Base-by-base conservation (phyloP, 1,140 invertebrate species). In the Globodera ellingtonae region DNA sequence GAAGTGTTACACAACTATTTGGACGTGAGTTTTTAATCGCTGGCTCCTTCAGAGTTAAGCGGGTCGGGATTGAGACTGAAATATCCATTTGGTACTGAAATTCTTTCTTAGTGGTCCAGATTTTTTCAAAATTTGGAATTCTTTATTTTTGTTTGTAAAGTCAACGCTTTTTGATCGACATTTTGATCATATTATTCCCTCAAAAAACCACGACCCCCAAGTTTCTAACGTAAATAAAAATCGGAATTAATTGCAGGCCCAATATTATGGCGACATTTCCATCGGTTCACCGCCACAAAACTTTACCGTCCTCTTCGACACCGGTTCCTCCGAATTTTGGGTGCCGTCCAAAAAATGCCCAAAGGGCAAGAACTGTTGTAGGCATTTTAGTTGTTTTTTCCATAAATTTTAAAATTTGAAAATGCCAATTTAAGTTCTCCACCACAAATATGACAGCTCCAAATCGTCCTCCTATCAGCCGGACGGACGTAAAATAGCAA, bases 191-290 rank as follows among this genome's bases (percentile, higher is more conserved):
- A n/a, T n/a, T n/a, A n/a, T n/a, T n/a, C n/a, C n/a, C n/a, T n/a
- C n/a, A n/a, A n/a, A n/a, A n/a, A n/a, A n/a, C n/a, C n/a, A n/a
- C n/a, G n/a, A n/a, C n/a, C n/a, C n/a, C n/a, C n/a, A n/a, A n/a
- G n/a, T n/a, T n/a, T n/a, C n/a, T n/a, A n/a, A n/a, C n/a, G n/a
- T 0, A 62, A 62, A 62, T 3, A 35, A 35, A 35, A 35, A 4
- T 6, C 18, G 13, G 0, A 44, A 24, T n/a, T 44, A 35, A 74
- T 90, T 91, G 72, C 89, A 95, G 94, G 95, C 97, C 78, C 97
- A 99, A 91, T 99, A 99, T 90, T 99, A 95, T 91, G 97, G 97
- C 18, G 92, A 92, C 0, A 98, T 99, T 83, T 91, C 91, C 0
- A 96, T 99, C 90, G 97, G 97, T 78, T 94, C 92, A 65, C 97